Percentiles rank a stretch among this genome's conserved stretches.
These are phyloP conservation scores for Apoda limacodes DNA, from an alignment of 2,888 invertebrate genomes.

Conservation along the genomic window DNA sequence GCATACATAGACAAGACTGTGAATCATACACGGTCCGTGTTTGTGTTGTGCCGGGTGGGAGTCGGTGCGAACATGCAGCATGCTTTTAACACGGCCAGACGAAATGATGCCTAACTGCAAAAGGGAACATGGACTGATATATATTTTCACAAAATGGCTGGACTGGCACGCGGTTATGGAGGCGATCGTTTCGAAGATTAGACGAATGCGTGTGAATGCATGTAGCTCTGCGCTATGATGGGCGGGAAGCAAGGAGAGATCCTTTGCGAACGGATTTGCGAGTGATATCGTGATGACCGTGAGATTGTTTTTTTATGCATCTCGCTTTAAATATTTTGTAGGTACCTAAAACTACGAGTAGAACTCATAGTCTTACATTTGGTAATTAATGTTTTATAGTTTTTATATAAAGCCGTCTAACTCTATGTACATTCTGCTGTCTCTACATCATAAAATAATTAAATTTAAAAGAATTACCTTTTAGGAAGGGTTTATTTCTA, in stretches of 20 bases:
- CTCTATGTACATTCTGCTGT: too few species aligned
- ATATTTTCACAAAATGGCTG: slow-evolving; percentile 59
- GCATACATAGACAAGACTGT: slow-evolving; percentile 40
- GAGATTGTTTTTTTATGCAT: too few species aligned
- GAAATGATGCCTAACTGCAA: slow-evolving; percentile 63
- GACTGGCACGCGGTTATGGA: slow-evolving; percentile 49
- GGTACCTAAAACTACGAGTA: too few species aligned
- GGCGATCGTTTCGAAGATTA: slow-evolving; percentile 64
- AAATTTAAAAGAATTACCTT: too few species aligned
- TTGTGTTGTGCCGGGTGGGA: slow-evolving; percentile 60
- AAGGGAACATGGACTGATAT: slow-evolving; percentile 49
- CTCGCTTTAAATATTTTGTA: too few species aligned
- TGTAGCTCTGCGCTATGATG: slow-evolving; percentile 48
- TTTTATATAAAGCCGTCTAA: too few species aligned
- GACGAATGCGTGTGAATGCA: slow-evolving; percentile 64
- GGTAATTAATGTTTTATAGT: too few species aligned
- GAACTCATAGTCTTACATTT: too few species aligned
- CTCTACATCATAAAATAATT: too few species aligned
- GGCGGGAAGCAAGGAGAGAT: slow-evolving; percentile 52
- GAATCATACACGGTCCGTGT: slow-evolving; percentile 55
- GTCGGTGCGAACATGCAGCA: slow-evolving; percentile 67
- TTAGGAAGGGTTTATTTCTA: too few species aligned
- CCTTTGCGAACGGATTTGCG: too few species aligned
- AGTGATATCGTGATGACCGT: too few species aligned
- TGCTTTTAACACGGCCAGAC: slow-evolving; percentile 65